Evolutionary conservation across 2,888 invertebrate species (phyloP), one percentile per base, ranked within the genome.

Genomic region (Pandemis heparana): DNA sequence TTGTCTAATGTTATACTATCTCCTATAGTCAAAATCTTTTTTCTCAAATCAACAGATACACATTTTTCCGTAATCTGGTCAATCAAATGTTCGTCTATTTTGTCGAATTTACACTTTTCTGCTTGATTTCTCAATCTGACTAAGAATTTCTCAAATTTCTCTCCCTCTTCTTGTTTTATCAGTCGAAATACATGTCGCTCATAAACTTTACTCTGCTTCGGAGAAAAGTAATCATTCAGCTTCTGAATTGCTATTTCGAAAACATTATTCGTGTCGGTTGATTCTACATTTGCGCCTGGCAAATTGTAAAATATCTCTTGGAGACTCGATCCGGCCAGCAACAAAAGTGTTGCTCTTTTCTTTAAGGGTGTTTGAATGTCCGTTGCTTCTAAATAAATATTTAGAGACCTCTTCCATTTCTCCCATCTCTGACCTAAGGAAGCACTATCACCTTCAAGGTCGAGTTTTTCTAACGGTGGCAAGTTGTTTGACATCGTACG

Each of bases 201-300:
- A 6, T 60, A 68, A 46, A 60, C 60, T 60, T 60, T 43, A 7
- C 48, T 60, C 48, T 62, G 2, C 32, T 70, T 69, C 0, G 69
- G 69, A 51, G 51, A 16, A 16, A 69, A 69, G 12, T 61, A 69
- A 18, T 12, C 69, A n/a, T 70, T 62, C 9, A 70, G 14, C n/a
- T 72, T 72, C 61, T 72, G 41, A 7, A 72, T 48, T 5, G 72
- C 72, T 14, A n/a, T 66, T 16, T 67, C 14, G 7, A 51, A 72
- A 12, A 72, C 67, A 23, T 67, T n/a, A n/a, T n/a, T n/a, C n/a
- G n/a, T n/a, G n/a, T n/a, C n/a, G n/a, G n/a, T n/a, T n/a, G n/a
- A n/a, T n/a, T n/a, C n/a, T n/a, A n/a, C n/a, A n/a, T n/a, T n/a
- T n/a, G n/a, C n/a, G n/a, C n/a, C n/a, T n/a, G n/a, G n/a, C n/a